Percentiles rank a stretch among this genome's conserved stretches.
phyloP scores from a whole-genome alignment of 2,888 invertebrate species.

The Neoscelio sp. region DNA sequence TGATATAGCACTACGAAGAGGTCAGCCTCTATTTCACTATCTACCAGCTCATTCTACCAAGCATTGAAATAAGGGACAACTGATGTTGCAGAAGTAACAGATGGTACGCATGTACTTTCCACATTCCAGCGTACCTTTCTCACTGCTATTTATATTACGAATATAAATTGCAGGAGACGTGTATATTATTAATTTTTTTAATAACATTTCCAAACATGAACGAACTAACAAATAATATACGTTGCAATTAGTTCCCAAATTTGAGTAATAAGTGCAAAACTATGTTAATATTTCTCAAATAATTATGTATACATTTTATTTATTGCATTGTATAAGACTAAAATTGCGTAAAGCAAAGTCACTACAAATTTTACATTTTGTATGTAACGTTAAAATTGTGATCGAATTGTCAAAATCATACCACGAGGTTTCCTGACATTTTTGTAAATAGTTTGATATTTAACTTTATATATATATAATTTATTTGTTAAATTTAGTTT shows the following conservation, averaged over 20 bases:
- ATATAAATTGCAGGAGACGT: constrained; percentile 10
- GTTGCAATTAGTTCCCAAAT: background rate
- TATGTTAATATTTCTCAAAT: too few species aligned
- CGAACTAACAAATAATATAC: background rate
- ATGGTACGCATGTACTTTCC: constrained; percentile 24
- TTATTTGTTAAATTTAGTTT: background rate
- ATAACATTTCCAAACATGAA: background rate
- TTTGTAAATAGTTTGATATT: too few species aligned
- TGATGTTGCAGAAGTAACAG: constrained; percentile 33
- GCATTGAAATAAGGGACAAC: constrained; percentile 23
- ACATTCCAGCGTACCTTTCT: constrained; percentile 21
- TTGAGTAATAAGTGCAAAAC: too few species aligned
- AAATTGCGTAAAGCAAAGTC: too few species aligned
- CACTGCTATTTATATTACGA: constrained; percentile 23
- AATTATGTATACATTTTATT: too few species aligned
- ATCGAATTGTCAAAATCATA: too few species aligned
- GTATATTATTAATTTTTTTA: background rate
- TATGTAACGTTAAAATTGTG: too few species aligned
- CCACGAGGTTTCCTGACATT: too few species aligned
- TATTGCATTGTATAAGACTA: too few species aligned
- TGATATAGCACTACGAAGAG: constrained; percentile 13
- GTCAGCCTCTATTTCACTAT: constrained; percentile 18
- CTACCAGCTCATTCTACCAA: constrained; percentile 6
- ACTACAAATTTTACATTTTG: too few species aligned
- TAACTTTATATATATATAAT: too few species aligned